Evolutionary conservation across 2,113 vertebrate genomes (phyloP).

Genomic region (Epinephelus lanceolatus): DNA sequence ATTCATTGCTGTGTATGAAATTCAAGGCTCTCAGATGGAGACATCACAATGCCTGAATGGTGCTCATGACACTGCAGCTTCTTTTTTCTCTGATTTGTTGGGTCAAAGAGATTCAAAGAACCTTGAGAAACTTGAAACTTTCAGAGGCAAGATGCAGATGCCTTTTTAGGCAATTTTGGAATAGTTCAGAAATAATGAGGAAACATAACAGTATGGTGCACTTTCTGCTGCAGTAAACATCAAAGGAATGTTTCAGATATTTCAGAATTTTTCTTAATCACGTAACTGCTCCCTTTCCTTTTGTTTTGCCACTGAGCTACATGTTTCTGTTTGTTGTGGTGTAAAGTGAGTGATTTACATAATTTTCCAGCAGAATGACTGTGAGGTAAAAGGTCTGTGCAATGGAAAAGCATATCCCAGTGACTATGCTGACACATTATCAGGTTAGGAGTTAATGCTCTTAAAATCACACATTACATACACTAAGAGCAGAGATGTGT

Average conservation of each 20-base stretch:
- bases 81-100: neutral
- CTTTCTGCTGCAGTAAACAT: conserved; percentile 28
- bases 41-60: neutral
- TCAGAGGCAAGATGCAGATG: neutral
- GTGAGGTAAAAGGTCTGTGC: neutral
- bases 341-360: conserved; percentile 40
- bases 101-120: neutral
- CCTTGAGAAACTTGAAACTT: neutral
- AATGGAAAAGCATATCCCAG: neutral
- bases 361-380: neutral
- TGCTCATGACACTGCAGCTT: neutral
- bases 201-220: neutral
- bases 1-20: conserved; percentile 8
- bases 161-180: neutral
- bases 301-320: conserved; percentile 19
- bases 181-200: conserved; percentile 26
- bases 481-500: neutral
- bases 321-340: conserved; percentile 19
- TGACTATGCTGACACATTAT: neutral
- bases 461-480: neutral
- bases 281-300: neutral
- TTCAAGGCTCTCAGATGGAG: conserved; percentile 6
- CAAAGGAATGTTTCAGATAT: conserved; percentile 35
- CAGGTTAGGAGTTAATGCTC: neutral
- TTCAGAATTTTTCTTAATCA: neutral